These are phyloP conservation scores for Phortica okadai DNA, from an alignment of 2,888 invertebrate species.

Conservation along the genomic window DNA sequence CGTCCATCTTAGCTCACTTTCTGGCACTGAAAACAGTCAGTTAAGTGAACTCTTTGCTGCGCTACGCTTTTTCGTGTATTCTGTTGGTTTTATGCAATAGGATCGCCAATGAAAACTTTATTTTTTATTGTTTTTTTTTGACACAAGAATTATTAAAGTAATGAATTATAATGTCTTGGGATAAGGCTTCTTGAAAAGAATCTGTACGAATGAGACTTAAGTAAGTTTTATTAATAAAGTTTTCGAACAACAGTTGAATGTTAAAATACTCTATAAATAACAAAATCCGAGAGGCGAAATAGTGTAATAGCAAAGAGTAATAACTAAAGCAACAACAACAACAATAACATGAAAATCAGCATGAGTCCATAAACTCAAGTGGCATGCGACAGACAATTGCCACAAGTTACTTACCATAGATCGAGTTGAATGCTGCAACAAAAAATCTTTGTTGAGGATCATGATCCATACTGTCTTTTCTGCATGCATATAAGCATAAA, in stretches of 20 bases:
- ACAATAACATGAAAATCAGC: not conserved
- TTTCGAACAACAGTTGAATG: not conserved
- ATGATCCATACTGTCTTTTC: conserved; percentile 21
- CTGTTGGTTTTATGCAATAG: no score
- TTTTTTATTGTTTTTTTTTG: no score
- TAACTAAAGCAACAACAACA: conserved; percentile 13
- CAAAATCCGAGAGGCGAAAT: not conserved
- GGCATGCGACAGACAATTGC: conserved; percentile 6
- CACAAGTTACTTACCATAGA: conserved; percentile 5
- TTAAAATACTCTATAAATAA: not conserved
- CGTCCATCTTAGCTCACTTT: conserved; percentile 6
- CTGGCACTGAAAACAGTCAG: no score
- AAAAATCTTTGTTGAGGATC: conserved; percentile 15
- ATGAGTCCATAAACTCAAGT: conserved; percentile 13
- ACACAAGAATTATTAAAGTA: no score
- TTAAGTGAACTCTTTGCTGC: no score
- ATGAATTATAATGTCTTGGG: no score
- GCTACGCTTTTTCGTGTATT: no score
- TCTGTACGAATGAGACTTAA: no score
- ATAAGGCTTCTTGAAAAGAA: no score
- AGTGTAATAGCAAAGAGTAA: not conserved
- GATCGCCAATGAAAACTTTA: no score
- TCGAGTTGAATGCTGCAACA: not conserved
- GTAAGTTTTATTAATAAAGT: not conserved
- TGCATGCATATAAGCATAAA: conserved; percentile 13